Evolutionary conservation across 2,888 invertebrate genomes (phyloP), one percentile per base, ranked within the genome.

Genomic region (Limulus polyphemus): DNA sequence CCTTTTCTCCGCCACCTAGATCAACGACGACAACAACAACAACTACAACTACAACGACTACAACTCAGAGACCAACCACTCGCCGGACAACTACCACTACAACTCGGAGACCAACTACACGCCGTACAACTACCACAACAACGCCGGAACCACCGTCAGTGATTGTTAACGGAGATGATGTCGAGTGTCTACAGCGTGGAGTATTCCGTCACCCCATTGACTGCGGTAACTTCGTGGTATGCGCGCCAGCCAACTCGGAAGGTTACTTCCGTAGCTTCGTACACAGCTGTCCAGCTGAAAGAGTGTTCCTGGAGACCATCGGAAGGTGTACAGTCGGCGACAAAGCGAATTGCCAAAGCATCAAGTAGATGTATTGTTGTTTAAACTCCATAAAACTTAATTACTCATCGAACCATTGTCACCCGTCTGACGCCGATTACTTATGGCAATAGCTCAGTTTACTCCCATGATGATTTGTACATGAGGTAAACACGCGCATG

Each of bases 201-300:
- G 91, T 88, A 75, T 93, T 91, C 78, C 88, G 91, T 0, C 92
- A 93, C 79, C 93, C 93, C 2, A 81, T 84, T 14, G 90, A 89
- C 0, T 93, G 93, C 76, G 87, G 86, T 77, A 90, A 90, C 77
- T 93, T 92, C 76, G 90, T 93, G 71, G 89, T 88, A 17, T 93
- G 93, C 76, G 90, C 91, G 11, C 71, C 71, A 11, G 60, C 64
- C 47, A 65, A 32, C 32, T 32, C 32, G 32, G 32, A 32, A 32
- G 32, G 32, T 32, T 32, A 32, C 32, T 32, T 32, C 32, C 32
- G 32, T 32, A 32, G 32, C 32, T 32, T 32, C 32, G 62, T 67
- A 11, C 68, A 70, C 52, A 65, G 69, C 60, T 70, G 70, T 64
- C 70, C 70, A 11, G 69, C 70, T 49, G 68, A 69, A 10, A 69